Evolutionary conservation across 1,140 invertebrate species (phyloP), one percentile per base, ranked within the genome.

Genomic region (Pseudoatta argentina): DNA sequence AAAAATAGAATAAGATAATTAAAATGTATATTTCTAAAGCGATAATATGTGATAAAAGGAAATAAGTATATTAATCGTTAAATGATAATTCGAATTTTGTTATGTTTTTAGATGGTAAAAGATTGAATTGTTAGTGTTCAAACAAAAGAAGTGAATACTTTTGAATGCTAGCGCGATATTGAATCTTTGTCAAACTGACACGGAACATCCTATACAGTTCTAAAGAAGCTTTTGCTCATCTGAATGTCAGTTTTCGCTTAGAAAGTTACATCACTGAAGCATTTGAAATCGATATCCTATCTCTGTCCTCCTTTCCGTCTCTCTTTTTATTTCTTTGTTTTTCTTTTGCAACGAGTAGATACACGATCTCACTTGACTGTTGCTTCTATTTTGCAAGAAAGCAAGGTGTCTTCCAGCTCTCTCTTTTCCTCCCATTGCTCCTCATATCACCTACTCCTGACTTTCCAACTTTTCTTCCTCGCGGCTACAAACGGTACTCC

Each of bases 351-450:
- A 48, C 59, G 59, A 86, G 48, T 59, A 44, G 59, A 81, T 73
- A 87, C 86, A 53, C 57, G 27, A 87, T 88, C 63, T 34, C 27
- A 79, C 57, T 75, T 71, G 63, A 53, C 57, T 86, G 67, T 86
- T 88, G 87, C 59, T 73, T 86, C 51, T 67, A 53, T 75, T 72
- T 44, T 27, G 72, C 34, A 63, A 53, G 75, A 57, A 48, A 72
- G 48, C 67, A 66, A 66, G 75, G 57, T 81, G 53, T 87, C 72
- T 86, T 71, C 2, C 8, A 57, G 27, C 48, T 14, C 30, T 24
- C 6, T 30, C 34, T 59, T 5, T 4, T 21, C 7, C 39, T 44
- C 16, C 2, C 16, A 27, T n/a, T 1, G 30, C n/a, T 39, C 12
- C 39, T 24, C 30, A 39, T 79, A 69, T 79, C 63, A 55, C 30